Evolutionary conservation across 30 jellyfish, hydroid and myxozoan species (phyloP).

Genomic region (Turritopsis rubra): DNA sequence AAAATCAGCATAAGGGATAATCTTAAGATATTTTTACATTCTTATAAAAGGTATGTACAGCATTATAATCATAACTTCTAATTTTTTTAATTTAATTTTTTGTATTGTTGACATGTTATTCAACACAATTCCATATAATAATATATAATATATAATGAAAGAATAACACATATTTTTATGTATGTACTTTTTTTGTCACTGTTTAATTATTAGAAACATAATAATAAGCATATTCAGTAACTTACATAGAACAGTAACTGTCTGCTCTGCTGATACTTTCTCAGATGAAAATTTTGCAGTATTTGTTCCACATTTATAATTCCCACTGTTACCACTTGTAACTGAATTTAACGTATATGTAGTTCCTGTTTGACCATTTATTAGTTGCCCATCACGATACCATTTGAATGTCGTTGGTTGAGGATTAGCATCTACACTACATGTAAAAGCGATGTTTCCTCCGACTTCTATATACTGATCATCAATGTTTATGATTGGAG

Average conservation of each 20-base stretch:
- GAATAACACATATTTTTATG: not conserved
- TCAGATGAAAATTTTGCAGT: not conserved
- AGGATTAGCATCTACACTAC: not conserved
- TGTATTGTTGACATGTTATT: no score
- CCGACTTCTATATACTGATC: not conserved
- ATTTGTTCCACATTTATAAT: not conserved
- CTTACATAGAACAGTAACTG: not conserved
- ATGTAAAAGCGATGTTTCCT: not conserved
- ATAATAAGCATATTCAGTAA: not conserved
- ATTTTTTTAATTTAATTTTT: no score
- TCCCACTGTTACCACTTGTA: not conserved
- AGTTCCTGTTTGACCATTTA: not conserved
- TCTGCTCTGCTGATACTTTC: not conserved
- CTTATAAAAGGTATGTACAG: no score
- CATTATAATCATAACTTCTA: no score
- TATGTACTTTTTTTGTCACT: no score
- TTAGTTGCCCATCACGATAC: not conserved
- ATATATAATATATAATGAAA: no score
- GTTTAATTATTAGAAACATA: no score
- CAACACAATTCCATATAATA: no score
- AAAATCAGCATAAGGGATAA: no score
- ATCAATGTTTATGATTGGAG: not conserved
- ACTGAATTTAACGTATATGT: not conserved
- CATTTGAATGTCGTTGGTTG: not conserved
- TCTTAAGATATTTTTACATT: no score